Evolutionary conservation across 1,140 invertebrate species (phyloP), one percentile per base, ranked within the genome.

Genomic region (Argopecten irradians): DNA sequence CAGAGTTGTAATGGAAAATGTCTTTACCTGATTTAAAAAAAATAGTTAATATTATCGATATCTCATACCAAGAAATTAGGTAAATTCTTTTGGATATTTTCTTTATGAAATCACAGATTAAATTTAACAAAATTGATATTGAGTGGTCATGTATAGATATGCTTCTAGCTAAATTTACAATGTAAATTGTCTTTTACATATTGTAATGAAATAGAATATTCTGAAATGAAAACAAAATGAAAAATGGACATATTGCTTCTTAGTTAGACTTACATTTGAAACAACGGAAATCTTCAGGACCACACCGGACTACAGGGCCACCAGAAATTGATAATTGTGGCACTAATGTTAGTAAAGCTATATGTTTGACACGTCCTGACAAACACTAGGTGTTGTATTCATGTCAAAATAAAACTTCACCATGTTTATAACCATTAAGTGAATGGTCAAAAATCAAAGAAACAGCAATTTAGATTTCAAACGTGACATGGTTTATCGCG

Each of bases 351-450:
- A 71, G 55, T 28, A 71, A 71, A 3, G 16, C 55, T 71, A 71
- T 71, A n/a, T 71, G 22, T 71, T n/a, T 71, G 28, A 71, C 55
- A 71, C n/a, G 22, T 28, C 55, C 22, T 16, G 28, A 71, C 55
- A 71, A 71, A 16, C 55, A 71, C 3, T 28, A 71, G n/a, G 55
- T 71, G 55, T 28, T 71, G 28, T n/a, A 11, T n/a, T 71, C 55
- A 71, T 71, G 55, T 71, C 55, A 71, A 71, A 71, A 71, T 71
- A 71, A 71, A 71, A 71, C n/a, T 71, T 28, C 5, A n/a, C 55
- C 55, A 71, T 71, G 55, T 71, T 71, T 71, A 71, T 71, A 28
- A 71, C 55, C 55, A 71, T 71, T 71, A 71, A 71, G n/a, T 71
- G 55, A 71, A 71, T 71, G n/a, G 55, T 71, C 22, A 71, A 71